These are phyloP conservation scores for Drosophila villosipedis DNA, from an alignment of 2,888 invertebrate species.

Conservation along the genomic window DNA sequence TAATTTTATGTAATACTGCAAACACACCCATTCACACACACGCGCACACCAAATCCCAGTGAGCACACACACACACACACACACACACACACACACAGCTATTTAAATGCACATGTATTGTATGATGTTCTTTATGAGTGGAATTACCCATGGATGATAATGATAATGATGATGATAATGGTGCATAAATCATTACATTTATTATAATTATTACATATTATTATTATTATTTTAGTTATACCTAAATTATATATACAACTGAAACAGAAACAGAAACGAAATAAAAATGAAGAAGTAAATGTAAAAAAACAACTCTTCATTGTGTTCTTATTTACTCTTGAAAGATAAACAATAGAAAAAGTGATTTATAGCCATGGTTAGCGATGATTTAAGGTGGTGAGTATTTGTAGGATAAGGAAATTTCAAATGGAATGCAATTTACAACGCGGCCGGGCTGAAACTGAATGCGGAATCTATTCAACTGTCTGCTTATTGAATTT, in stretches of 20 bases:
- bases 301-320: constrained; percentile 60
- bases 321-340: constrained; percentile 21
- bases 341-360: background rate
- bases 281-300: constrained; percentile 72
- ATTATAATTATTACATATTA: constrained; percentile 24
- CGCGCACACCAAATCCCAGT: constrained; percentile 41
- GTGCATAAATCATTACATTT: constrained; percentile 34
- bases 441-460: too few species aligned
- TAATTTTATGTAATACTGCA: constrained; percentile 59
- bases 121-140: constrained; percentile 49
- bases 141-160: constrained; percentile 24
- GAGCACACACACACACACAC: constrained; percentile 43
- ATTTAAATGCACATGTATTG: constrained; percentile 66
- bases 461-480: background rate
- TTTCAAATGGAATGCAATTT: background rate
- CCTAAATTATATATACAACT: constrained; percentile 60
- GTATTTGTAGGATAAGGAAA: background rate
- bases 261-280: constrained; percentile 64
- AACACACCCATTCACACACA: constrained; percentile 34
- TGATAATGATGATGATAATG: constrained; percentile 24
- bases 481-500: background rate
- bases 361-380: background rate
- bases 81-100: constrained; percentile 40
- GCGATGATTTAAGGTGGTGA: background rate
- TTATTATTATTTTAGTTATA: constrained; percentile 61